phyloP scores from a whole-genome alignment of 2,888 invertebrate species.

The Plagiodera versicolora region DNA sequence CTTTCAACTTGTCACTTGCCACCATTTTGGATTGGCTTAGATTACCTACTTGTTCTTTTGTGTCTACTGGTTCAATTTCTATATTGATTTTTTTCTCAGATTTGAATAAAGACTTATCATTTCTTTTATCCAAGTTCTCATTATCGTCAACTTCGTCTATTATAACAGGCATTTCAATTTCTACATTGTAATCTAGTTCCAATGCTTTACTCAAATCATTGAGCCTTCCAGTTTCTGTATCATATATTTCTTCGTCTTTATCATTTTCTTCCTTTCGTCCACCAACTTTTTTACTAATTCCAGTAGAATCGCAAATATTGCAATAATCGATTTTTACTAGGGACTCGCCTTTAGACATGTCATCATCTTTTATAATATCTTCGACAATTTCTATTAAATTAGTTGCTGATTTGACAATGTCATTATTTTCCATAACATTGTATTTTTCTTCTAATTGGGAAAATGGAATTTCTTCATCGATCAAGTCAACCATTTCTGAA shows the following conservation, averaged over 20 bases:
- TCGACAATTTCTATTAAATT: slow-evolving; percentile 39
- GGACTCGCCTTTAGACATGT: slow-evolving; percentile 2
- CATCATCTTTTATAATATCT: slow-evolving; percentile 16
- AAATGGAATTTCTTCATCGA: slow-evolving; percentile 32
- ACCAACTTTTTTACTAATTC: not conserved
- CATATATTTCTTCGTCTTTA: not conserved
- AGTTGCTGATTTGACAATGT: slow-evolving; percentile 48
- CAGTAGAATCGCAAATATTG: not conserved
- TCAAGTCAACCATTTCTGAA: slow-evolving; percentile 43
- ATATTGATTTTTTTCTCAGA: not conserved
- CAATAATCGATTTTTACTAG: not conserved
- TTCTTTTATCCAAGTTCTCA: not conserved
- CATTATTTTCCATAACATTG: slow-evolving; percentile 2
- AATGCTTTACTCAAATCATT: not conserved
- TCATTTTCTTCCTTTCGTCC: not conserved
- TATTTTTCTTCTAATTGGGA: slow-evolving; percentile 10
- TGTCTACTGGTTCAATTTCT: not conserved
- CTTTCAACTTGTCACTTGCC: slow-evolving; percentile 12
- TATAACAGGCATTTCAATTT: slow-evolving; percentile 11
- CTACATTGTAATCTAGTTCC: slow-evolving; percentile 7
- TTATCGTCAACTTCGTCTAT: not conserved
- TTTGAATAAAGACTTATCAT: not conserved
- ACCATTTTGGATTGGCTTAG: slow-evolving; percentile 11
- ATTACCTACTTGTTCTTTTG: not conserved
- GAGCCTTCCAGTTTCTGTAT: not conserved